These are phyloP conservation scores for Lamproptera curius DNA, from an alignment of 2,888 invertebrate species.

Conservation along the genomic window DNA sequence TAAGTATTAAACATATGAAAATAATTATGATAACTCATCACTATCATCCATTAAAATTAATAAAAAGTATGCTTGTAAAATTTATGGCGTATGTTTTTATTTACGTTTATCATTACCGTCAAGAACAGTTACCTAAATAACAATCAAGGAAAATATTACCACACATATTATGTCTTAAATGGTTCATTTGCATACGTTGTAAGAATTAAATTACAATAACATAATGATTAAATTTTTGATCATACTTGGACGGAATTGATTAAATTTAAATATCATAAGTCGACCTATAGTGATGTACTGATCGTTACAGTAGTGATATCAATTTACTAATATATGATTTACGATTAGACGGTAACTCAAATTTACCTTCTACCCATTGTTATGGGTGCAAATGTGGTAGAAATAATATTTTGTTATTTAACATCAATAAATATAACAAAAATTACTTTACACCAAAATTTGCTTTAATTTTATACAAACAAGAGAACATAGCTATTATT, in stretches of 20 bases:
- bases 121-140: not conserved
- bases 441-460: not conserved
- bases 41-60: not conserved
- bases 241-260: conserved; percentile 7
- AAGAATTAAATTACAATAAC: conserved; percentile 15
- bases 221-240: conserved; percentile 15
- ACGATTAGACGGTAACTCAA: not conserved
- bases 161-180: not conserved
- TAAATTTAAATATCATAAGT: conserved; percentile 11
- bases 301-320: no score
- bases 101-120: not conserved
- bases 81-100: not conserved
- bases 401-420: not conserved
- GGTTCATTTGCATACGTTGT: conserved; percentile 3
- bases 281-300: conserved; percentile 12
- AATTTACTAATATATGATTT: not conserved
- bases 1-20: no score
- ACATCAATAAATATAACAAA: not conserved
- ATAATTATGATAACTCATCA: no score
- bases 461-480: no score
- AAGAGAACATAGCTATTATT: no score
- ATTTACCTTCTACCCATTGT: not conserved
- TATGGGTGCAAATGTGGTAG: not conserved
- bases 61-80: not conserved
- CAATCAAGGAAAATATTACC: not conserved